A percentile compares a stretch with the other conserved stretches of the same genome.
phyloP scores from a whole-genome alignment of 2,888 invertebrate species.

The Synergus gifuensis region DNA sequence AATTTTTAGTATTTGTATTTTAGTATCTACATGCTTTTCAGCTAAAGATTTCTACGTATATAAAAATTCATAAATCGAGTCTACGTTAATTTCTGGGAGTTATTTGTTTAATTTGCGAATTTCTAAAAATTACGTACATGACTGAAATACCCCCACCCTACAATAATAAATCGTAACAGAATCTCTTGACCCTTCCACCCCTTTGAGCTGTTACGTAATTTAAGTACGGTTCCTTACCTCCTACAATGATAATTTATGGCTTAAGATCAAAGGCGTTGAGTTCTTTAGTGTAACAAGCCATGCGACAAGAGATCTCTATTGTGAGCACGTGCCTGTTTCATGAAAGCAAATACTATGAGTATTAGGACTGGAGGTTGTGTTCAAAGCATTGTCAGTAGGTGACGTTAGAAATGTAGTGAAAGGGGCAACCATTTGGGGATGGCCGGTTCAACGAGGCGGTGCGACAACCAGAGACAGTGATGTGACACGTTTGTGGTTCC shows the following conservation, averaged over 20 bases:
- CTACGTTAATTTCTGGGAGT: too few species aligned
- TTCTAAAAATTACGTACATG: too few species aligned
- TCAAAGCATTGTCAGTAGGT: constrained; percentile 38
- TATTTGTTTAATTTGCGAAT: too few species aligned
- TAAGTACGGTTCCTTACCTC: too few species aligned
- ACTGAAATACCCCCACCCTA: too few species aligned
- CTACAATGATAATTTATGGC: not conserved
- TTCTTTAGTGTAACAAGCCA: constrained; percentile 3
- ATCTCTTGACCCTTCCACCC: too few species aligned
- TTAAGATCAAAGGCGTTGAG: not conserved
- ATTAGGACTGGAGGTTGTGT: constrained; percentile 25
- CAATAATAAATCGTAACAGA: too few species aligned
- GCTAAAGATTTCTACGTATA: too few species aligned
- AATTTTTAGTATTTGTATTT: too few species aligned
- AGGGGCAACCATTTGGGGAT: constrained; percentile 52
- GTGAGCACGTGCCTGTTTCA: constrained; percentile 21
- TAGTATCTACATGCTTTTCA: too few species aligned
- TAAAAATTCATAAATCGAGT: too few species aligned
- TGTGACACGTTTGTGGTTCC: constrained; percentile 69
- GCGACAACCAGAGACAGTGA: constrained; percentile 55
- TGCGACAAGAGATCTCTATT: constrained; percentile 14
- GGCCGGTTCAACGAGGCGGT: constrained; percentile 54
- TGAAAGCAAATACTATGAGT: constrained; percentile 13
- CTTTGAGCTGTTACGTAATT: too few species aligned
- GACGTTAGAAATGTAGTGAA: constrained; percentile 48